Evolutionary conservation across 2,113 vertebrate genomes (phyloP), one percentile per base, ranked within the genome.

Genomic region (Indicator indicator): DNA sequence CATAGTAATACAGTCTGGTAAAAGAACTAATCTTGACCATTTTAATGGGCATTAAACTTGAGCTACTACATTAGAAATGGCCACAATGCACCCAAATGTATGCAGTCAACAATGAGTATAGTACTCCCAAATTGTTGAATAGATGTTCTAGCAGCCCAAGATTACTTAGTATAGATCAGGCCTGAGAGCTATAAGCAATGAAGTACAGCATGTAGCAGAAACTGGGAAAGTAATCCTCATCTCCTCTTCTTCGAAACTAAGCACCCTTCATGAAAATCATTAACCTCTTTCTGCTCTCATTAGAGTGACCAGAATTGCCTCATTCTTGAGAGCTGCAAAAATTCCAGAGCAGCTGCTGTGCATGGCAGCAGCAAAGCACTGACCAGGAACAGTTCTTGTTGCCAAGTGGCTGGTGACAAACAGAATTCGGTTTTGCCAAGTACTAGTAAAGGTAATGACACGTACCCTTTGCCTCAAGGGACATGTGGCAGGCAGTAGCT

Each of bases 391-490:
- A 93, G 28, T 52, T 20, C 9, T 48, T 68, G 21, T 23, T 88
- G 90, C 85, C 92, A 74, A 90, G 42, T 20, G 64, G 36, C 52
- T 68, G 56, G 33, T 90, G 79, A 86, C 83, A 94, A 95, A 91
- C 69, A 88, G 86, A 88, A 77, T 40, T 70, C 56, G 48, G 33
- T 32, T n/a, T 5, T 90, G 83, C 58, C 83, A 90, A 77, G 76
- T 73, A 59, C 36, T 52, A 76, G 30, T 30, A 79, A 88, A 89
- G 60, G 48, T 73, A 93, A 83, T 60, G 60, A 74, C 83, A 80
- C 0, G 2, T 82, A 48, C 20, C 54, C 42, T 85, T 73, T 80
- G 60, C 38, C 50, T 46, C 32, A 23, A 56, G 42, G 67, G 78
- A 60, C 64, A 52, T 2, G 30, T 1, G 0, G 30, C 71, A 52